Evolutionary conservation across 2,113 vertebrate species (phyloP).

Genomic region (Miniopterus natalensis): DNA sequence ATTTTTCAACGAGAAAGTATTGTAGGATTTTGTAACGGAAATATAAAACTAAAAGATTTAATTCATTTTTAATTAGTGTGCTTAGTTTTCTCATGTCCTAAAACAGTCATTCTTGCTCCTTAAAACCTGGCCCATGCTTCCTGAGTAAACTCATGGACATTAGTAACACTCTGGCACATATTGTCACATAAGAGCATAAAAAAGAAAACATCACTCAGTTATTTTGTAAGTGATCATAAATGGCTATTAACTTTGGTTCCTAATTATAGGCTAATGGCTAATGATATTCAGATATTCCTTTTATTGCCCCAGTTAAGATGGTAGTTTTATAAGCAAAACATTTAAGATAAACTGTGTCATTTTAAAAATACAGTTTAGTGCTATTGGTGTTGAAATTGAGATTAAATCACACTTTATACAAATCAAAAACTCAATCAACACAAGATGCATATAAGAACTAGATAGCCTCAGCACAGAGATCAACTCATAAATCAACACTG

Average conservation of each 20-base stretch:
- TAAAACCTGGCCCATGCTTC: not conserved
- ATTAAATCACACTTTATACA: conserved; percentile 40
- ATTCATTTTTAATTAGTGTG: not conserved
- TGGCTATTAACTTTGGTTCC: not conserved
- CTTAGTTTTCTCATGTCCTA: not conserved
- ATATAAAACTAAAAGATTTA: not conserved
- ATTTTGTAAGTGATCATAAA: not conserved
- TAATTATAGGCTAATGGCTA: not conserved
- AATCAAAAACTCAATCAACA: not conserved
- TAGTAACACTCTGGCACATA: not conserved
- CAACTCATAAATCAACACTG: not conserved
- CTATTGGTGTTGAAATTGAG: not conserved
- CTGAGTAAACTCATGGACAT: not conserved
- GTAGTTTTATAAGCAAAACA: not conserved
- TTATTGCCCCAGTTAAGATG: not conserved
- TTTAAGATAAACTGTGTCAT: not conserved
- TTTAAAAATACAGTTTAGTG: not conserved
- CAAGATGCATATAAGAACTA: not conserved
- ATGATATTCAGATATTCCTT: not conserved
- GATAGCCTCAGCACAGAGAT: not conserved
- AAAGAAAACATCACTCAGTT: not conserved
- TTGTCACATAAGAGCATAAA: not conserved
- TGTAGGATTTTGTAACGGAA: not conserved
- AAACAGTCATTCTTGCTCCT: not conserved
- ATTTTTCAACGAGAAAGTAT: not conserved